phyloP scores from a whole-genome alignment of 2,113 vertebrate genomes.

The Egretta garzetta region DNA sequence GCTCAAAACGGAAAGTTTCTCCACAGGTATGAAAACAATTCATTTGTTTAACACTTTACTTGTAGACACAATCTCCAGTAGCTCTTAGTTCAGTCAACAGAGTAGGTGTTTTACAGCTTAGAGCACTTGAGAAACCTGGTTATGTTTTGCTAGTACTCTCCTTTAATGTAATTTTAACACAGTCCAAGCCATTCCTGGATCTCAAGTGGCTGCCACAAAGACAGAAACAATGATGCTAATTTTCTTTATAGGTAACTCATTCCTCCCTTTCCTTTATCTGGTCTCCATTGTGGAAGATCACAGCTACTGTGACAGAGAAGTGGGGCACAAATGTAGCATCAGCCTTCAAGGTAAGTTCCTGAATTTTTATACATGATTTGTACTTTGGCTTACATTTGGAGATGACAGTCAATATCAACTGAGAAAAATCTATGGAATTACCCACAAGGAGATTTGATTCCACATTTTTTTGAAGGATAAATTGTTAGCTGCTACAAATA shows the following conservation, averaged over 20 bases:
- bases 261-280: neutral
- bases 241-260: neutral
- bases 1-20: neutral
- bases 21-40: neutral
- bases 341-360: neutral
- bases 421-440: neutral
- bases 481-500: neutral
- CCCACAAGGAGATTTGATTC: neutral
- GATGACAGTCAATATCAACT: neutral
- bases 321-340: neutral
- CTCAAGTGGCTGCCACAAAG: neutral
- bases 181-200: neutral
- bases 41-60: neutral
- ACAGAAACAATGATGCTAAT: neutral
- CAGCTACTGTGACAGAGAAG: fast-evolving
- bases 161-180: neutral
- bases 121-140: neutral
- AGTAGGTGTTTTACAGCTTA: neutral
- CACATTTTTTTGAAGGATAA: neutral
- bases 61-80: neutral
- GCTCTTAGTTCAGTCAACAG: neutral
- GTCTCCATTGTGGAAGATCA: neutral
- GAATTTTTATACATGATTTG: neutral
- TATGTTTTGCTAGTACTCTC: neutral
- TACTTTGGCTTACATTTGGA: neutral